Evolutionary conservation across 37 sponge, comb jelly and placozoan species (phyloP), one percentile per base, ranked within the genome.

Genomic region (Aphrocallistes beatrix): DNA sequence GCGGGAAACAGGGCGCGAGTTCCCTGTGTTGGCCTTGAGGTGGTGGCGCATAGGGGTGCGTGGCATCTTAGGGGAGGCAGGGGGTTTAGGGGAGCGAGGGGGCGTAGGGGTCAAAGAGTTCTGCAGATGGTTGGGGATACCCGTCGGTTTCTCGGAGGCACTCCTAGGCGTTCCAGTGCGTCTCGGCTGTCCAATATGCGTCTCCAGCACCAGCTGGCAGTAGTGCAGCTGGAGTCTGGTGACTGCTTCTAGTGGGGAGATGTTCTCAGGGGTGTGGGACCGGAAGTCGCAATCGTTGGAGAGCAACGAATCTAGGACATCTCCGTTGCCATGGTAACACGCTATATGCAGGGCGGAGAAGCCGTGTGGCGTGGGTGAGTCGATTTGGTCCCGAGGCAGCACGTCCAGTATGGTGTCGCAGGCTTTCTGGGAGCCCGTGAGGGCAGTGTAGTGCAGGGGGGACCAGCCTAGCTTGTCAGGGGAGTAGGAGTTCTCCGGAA

Each of bases 311-410:
- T 60, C 75, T 6, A 60, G 75, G 6, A 60, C 75, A 13, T 60
- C 75, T 32, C 75, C 75, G 75, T 60, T 60, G 34, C 75, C 75
- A 13, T 60, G 75, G 75, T 60, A 60, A 13, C 75, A 60, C 34
- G 75, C 75, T 19, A 60, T 60, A 60, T 60, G 75, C 34, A 60
- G 75, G n/a, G 75, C 75, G 3, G 75, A 60, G 34, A 60, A 60
- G 75, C 75, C 75, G 34, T 30, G 75, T 13, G 10, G 10, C 6
- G 75, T 60, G 75, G 21, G 75, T 19, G 17, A 25, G 34, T 60
- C 75, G 25, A 60, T 60, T 30, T 13, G 10, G 34, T 60, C 75
- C n/a, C 75, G 75, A 3, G 75, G 75, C 34, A 60, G 75, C 25
- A 60, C 75, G 34, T 13, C n/a, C 3, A 60, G 75, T 25, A 60